Conservation (phyloP, 30 jellyfish, hydroid and myxozoan species). For the Aurelia aurita complex sp. Pacific region DNA sequence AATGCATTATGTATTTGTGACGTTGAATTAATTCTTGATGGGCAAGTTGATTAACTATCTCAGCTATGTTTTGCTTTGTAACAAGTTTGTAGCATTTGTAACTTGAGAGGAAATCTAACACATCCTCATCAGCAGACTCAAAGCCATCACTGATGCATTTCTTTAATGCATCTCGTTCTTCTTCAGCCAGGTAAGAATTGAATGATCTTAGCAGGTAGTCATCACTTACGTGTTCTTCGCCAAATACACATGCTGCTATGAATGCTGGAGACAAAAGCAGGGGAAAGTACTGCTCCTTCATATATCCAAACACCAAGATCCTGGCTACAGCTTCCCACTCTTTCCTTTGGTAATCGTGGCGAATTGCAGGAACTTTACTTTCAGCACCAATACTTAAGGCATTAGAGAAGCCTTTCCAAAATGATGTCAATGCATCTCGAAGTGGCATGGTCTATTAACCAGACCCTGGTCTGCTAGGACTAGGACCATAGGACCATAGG, state of each 20-base stretch:
- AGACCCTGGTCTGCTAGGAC: no score
- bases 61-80: slow-evolving; percentile 17
- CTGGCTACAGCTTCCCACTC: slow-evolving; percentile 65
- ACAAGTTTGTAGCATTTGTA: slow-evolving; percentile 44
- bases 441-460: no score
- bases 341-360: slow-evolving; percentile 42
- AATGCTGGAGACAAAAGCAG: slow-evolving; percentile 30
- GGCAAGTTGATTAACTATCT: slow-evolving; percentile 34
- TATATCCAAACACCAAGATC: slow-evolving; percentile 28
- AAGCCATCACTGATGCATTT: slow-evolving; percentile 37
- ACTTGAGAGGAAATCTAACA: slow-evolving; percentile 26
- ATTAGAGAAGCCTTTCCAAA: slow-evolving; percentile 25
- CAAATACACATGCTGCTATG: not conserved
- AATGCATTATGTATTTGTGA: slow-evolving; percentile 24
- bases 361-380: slow-evolving; percentile 25
- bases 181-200: slow-evolving; percentile 16
- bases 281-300: slow-evolving; percentile 37
- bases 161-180: slow-evolving; percentile 32
- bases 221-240: slow-evolving; percentile 29
- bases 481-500: no score
- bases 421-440: not conserved
- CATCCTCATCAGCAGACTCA: slow-evolving; percentile 40
- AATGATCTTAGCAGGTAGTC: slow-evolving; percentile 40
- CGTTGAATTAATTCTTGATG: slow-evolving; percentile 44
- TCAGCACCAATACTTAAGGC: slow-evolving; percentile 47